Evolutionary conservation across 64 coral and sea anemone species (phyloP).

Genomic region (Hydrozoanthus tunicans): DNA sequence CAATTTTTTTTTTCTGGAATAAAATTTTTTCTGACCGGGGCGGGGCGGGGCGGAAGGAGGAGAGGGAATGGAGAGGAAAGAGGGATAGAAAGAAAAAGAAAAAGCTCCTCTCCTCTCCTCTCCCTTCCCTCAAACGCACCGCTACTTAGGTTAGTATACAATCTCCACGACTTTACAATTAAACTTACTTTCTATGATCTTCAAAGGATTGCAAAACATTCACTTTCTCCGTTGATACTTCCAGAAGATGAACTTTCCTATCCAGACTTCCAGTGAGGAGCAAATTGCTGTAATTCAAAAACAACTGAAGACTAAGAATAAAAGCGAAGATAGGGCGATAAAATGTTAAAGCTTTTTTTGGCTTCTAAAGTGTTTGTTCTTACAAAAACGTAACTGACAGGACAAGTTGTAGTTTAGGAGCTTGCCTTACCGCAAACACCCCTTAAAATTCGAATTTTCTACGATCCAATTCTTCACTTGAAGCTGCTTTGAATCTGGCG

Average conservation of each 20-base stretch:
- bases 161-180: background rate
- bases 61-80: background rate
- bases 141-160: too few species aligned
- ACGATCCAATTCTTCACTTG: too few species aligned
- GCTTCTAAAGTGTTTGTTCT: too few species aligned
- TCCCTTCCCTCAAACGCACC: too few species aligned
- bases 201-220: slow-evolving; percentile 61
- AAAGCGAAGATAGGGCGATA: too few species aligned
- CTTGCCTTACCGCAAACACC: too few species aligned
- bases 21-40: background rate
- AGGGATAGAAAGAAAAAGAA: background rate
- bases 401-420: too few species aligned
- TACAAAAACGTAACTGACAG: too few species aligned
- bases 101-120: background rate
- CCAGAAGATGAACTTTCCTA: slow-evolving; percentile 52
- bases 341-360: too few species aligned
- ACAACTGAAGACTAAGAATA: too few species aligned
- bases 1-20: background rate
- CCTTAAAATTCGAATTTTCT: too few species aligned
- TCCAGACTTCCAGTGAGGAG: slow-evolving; percentile 70
- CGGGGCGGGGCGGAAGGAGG: background rate
- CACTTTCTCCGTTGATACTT: background rate
- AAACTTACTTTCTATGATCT: slow-evolving; percentile 66
- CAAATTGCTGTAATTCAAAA: slow-evolving; percentile 44
- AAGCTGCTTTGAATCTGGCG: too few species aligned